phyloP scores from a whole-genome alignment of 2,888 invertebrate species.

The Apodemia hepburni region DNA sequence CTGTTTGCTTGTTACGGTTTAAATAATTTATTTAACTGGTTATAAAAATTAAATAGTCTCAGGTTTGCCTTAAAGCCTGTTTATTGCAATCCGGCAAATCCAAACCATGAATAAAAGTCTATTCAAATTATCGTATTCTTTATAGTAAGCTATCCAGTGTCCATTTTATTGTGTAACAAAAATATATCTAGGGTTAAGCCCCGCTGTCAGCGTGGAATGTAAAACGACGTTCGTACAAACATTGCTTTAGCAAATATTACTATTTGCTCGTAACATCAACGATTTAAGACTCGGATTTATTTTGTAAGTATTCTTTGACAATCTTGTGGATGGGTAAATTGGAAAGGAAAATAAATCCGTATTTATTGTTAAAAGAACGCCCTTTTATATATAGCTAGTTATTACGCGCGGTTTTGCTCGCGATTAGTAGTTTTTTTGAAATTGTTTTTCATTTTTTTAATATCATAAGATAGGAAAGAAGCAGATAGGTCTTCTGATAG shows the following conservation, averaged over 20 bases:
- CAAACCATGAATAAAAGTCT: not conserved
- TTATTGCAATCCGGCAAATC: no score
- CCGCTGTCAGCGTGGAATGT: constrained; percentile 2
- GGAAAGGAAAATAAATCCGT: constrained; percentile 1
- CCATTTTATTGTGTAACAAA: not conserved
- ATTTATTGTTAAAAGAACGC: not conserved
- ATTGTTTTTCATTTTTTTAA: no score
- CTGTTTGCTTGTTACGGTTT: no score
- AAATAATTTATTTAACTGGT: no score
- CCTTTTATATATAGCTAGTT: not conserved
- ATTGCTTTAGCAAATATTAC: constrained; percentile 7
- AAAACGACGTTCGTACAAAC: constrained; percentile 3
- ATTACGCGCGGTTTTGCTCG: not conserved
- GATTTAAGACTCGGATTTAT: constrained; percentile 9
- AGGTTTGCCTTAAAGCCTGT: no score
- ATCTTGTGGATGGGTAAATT: constrained; percentile 8
- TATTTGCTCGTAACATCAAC: constrained; percentile 4
- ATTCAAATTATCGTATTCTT: not conserved
- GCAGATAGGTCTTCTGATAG: no score
- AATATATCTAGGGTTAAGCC: not conserved
- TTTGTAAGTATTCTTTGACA: constrained; percentile 13
- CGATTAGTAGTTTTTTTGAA: not conserved
- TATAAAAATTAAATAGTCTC: no score
- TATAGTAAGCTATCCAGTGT: not conserved
- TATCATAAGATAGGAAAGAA: no score